A percentile compares a stretch with the other conserved stretches of the same genome.
Evolutionary conservation across 2,888 invertebrate species (phyloP).

Genomic region (Tenthredo distinguenda): DNA sequence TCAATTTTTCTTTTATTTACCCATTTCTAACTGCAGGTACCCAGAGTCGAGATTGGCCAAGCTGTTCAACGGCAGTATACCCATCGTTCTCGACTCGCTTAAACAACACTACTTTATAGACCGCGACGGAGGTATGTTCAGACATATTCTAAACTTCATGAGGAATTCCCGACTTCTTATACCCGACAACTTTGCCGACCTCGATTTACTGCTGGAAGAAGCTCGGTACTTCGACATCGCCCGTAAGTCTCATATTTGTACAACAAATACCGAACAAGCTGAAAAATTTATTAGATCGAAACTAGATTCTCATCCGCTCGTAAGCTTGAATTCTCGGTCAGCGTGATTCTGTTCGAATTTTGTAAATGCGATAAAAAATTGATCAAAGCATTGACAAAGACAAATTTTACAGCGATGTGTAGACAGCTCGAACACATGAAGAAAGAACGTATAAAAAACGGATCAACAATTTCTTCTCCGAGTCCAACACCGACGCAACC

Average conservation of each 20-base stretch:
- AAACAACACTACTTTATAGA: conserved; percentile 99
- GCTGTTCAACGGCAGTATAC: conserved; percentile 96
- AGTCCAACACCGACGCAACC: conserved; percentile 58
- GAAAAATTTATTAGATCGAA: background rate
- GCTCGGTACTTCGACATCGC: conserved; percentile 94
- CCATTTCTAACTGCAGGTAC: conserved; percentile 84
- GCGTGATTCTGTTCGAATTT: too few species aligned
- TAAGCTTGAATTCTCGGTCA: background rate
- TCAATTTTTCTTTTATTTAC: conserved; percentile 15
- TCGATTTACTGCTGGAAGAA: conserved; percentile 94
- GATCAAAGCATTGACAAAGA: background rate
- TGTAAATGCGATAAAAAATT: too few species aligned
- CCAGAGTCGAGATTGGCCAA: conserved; percentile 95
- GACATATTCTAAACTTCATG: conserved; percentile 98
- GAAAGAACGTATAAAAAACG: conserved; percentile 84
- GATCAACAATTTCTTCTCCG: conserved; percentile 66
- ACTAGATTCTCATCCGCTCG: background rate
- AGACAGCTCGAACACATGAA: conserved; percentile 87
- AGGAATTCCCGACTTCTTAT: conserved; percentile 93
- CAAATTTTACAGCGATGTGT: conserved; percentile 83
- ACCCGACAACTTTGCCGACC: conserved; percentile 91
- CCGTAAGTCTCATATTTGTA: conserved; percentile 81
- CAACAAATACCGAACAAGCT: background rate
- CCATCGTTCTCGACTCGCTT: conserved; percentile 96
- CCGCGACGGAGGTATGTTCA: conserved; percentile 98